These are phyloP conservation scores for Fulica atra DNA, from an alignment of 2,113 vertebrate genomes.

Conservation along the genomic window DNA sequence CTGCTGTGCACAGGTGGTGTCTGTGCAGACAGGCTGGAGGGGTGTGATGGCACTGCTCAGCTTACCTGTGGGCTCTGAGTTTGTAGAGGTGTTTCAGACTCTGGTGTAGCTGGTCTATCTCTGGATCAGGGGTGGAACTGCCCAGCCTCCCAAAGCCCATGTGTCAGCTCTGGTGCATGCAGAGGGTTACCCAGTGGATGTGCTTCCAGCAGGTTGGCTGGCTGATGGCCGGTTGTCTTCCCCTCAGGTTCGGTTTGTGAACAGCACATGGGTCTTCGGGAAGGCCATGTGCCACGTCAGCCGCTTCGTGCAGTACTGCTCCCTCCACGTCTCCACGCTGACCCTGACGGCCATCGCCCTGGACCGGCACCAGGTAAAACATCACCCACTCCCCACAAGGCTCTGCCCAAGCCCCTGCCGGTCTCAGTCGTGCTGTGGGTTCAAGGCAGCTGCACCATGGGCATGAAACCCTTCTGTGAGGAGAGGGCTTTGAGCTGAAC, in stretches of 20 bases:
- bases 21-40: background rate
- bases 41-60: background rate
- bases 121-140: background rate
- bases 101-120: background rate
- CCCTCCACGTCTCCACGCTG: slow-evolving; percentile 69
- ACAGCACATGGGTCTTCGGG: slow-evolving; percentile 70
- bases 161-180: background rate
- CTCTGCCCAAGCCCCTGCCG: background rate
- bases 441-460: background rate
- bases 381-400: accelerated
- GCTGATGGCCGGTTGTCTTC: background rate
- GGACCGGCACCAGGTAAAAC: slow-evolving; percentile 61
- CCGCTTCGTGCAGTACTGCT: slow-evolving; percentile 72
- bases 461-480: background rate
- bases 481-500: background rate
- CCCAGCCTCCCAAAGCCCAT: background rate
- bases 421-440: accelerated
- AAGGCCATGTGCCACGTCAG: slow-evolving; percentile 73
- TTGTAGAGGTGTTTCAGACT: background rate
- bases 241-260: slow-evolving; percentile 66
- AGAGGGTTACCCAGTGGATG: background rate
- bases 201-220: background rate
- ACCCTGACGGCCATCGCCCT: slow-evolving; percentile 67
- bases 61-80: background rate
- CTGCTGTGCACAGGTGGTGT: background rate